Base-by-base conservation (phyloP, 2,888 invertebrate species). In the Drosophila quinaria region DNA sequence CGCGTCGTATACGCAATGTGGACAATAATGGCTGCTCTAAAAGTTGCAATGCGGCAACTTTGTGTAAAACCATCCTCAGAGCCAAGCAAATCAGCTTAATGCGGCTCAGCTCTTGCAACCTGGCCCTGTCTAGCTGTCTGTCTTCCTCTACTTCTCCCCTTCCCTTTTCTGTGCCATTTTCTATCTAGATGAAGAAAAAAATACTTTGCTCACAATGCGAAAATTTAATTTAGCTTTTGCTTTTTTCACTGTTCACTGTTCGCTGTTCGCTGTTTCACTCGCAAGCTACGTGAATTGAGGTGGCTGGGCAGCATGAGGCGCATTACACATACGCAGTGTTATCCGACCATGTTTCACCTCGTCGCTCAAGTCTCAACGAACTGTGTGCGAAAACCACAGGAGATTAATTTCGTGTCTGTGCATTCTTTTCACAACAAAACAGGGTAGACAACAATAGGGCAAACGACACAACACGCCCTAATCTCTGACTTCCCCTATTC, bases 341-440 rank as follows among this genome's bases (percentile, higher is more conserved):
- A 63, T 41, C 73, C 73, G 17, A 47, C 52, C 41, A 35, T 35
- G 61, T 49, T 29, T 17, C 58, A 47, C 60, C 70, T 63, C 63
- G 46, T 50, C 58, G 44, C 31, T 11, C 15, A 15, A n/a, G 22
- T 47, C 31, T 15, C 9, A 22, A n/a, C 35, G 37, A 50, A 46
- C 50, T 69, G 68, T 69, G 56, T 46, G 66, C 62, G 29, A 60
- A 68, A 31, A 31, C 88, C 84, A 81, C 84, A 84, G 70, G 84
- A 85, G 87, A 89, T 89, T 85, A 89, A 85, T 85, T 89, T 79
- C 77, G 79, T 84, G 84, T 78, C 87, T 89, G 87, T 62, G 67
- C 71, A 76, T 75, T 89, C 78, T 73, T 80, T 80, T 75, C 56
- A 73, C 65, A 74, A 69, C 64, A 54, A 41, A 49, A 56, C 51